Conservation (phyloP, 2,113 vertebrate genomes). For the Festucalex cinctus region DNA sequence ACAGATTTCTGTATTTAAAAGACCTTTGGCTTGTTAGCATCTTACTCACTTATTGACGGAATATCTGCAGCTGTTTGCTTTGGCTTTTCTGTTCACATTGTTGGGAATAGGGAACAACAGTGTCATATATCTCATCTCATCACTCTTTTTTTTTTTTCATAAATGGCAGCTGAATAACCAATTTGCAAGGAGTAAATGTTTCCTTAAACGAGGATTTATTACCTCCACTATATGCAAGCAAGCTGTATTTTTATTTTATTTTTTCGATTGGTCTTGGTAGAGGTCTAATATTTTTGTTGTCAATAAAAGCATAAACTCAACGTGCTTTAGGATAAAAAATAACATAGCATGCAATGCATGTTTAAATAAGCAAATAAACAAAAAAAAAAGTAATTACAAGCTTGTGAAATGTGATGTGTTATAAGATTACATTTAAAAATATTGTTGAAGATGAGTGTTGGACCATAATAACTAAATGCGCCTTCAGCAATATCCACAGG, state of each 20-base stretch:
- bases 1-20: not conserved
- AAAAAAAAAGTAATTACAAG: too few relatives aligned
- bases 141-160: slow-evolving; percentile 80
- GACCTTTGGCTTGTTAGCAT: slow-evolving; percentile 15
- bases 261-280: not conserved
- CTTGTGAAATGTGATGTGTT: too few relatives aligned
- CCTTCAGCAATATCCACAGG: too few relatives aligned
- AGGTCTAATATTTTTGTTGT: not conserved
- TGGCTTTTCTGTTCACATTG: not conserved
- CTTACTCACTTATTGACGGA: slow-evolving; percentile 39
- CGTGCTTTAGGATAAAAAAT: too few relatives aligned
- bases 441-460: too few relatives aligned
- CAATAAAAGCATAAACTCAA: too few relatives aligned
- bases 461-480: too few relatives aligned
- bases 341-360: too few relatives aligned
- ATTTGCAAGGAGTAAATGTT: not conserved
- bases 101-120: slow-evolving; percentile 56
- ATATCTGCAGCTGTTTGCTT: not conserved
- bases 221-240: not conserved
- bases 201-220: not conserved
- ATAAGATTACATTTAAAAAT: too few relatives aligned
- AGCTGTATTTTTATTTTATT: not conserved
- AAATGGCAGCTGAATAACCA: slow-evolving; percentile 68
- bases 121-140: slow-evolving; percentile 73
- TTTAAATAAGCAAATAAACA: too few relatives aligned